phyloP scores from a whole-genome alignment of 1,140 invertebrate genomes.

The Caenorhabditis brenneri region DNA sequence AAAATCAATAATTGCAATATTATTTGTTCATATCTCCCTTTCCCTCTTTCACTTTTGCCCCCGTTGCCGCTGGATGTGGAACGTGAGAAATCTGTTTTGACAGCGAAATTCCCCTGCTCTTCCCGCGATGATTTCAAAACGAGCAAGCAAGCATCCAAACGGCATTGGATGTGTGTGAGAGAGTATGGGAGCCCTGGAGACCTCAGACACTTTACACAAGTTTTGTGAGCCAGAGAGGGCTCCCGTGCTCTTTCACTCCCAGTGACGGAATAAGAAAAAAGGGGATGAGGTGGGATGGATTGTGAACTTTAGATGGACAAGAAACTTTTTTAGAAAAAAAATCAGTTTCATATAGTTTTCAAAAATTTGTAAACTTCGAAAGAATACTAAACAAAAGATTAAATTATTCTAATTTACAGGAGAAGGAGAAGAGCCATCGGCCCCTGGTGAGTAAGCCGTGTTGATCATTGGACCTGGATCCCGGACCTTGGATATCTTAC shows the following conservation, averaged over 20 bases:
- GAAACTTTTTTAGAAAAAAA: not conserved
- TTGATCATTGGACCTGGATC: not conserved
- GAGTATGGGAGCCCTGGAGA: not conserved
- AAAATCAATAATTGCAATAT: not conserved
- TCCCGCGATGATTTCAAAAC: constrained; percentile 26
- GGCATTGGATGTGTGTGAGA: not conserved
- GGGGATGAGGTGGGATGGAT: not conserved
- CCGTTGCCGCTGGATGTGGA: not conserved
- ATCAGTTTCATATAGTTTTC: not conserved
- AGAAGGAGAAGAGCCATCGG: constrained; percentile 39
- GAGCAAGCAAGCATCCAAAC: constrained; percentile 9
- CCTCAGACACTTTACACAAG: constrained; percentile 26
- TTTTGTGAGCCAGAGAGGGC: constrained; percentile 32
- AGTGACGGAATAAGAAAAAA: not conserved
- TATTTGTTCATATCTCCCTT: constrained; percentile 6
- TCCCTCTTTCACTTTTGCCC: not conserved
- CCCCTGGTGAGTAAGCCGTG: constrained; percentile 38
- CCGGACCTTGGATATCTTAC: constrained; percentile 9
- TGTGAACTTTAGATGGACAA: not conserved
- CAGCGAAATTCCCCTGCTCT: not conserved
- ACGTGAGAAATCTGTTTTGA: constrained; percentile 42
- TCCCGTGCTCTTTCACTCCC: not conserved
- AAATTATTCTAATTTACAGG: not conserved
- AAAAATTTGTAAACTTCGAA: no score
- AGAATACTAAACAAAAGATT: no score